Conservation (phyloP, 2,888 invertebrate species). For the Amblyteles armatorius region DNA sequence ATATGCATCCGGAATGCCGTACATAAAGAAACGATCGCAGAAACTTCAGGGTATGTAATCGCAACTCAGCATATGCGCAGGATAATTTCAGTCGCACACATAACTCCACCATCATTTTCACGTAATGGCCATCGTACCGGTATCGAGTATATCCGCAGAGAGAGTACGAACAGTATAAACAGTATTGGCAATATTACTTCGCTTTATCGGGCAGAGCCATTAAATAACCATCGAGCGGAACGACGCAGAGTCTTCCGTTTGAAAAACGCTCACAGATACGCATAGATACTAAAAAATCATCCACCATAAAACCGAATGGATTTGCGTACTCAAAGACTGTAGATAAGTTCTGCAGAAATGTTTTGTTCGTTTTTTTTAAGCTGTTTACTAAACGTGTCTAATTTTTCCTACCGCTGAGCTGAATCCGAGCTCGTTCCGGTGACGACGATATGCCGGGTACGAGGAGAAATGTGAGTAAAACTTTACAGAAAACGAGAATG, state of each 20-base stretch:
- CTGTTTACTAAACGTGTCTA: background rate
- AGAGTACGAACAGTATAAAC: constrained; percentile 6
- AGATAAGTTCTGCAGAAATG: background rate
- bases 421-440: background rate
- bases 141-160: background rate
- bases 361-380: background rate
- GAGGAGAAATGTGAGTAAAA: constrained; percentile 28
- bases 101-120: background rate
- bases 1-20: constrained; percentile 1
- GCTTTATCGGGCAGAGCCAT: background rate
- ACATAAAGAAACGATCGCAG: constrained; percentile 9
- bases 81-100: constrained; percentile 29
- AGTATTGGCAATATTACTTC: background rate
- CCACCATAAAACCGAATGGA: background rate
- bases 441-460: background rate
- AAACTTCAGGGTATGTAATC: background rate
- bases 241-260: background rate
- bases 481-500: constrained; percentile 39
- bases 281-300: background rate
- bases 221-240: background rate
- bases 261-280: background rate
- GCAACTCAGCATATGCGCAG: background rate
- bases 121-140: background rate
- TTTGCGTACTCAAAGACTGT: background rate
- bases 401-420: background rate